Conservation (phyloP, 2,888 invertebrate genomes). For the Malthinus seriepunctatus region DNA sequence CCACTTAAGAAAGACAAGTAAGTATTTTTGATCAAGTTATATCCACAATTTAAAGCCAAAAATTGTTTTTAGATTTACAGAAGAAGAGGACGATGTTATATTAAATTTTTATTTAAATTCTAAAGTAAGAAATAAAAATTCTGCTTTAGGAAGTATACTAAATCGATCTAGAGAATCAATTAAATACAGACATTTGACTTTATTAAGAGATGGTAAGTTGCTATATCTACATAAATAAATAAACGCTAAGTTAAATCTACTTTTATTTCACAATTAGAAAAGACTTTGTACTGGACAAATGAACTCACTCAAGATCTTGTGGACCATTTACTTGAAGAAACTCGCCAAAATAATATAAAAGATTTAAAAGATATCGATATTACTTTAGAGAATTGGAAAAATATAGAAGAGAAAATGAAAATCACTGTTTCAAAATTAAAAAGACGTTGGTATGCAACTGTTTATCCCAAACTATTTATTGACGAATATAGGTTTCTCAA, state of each 20-base stretch:
- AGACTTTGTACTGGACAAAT: no score
- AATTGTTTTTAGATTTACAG: constrained; percentile 7
- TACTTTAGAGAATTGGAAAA: neutral
- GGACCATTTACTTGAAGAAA: constrained; percentile 1
- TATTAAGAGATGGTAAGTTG: neutral
- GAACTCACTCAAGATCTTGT: neutral
- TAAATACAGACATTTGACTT: constrained; percentile 1
- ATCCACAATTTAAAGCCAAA: neutral
- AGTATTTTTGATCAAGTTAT: neutral
- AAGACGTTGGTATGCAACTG: neutral
- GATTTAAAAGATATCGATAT: constrained; percentile 1
- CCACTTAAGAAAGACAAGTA: constrained; percentile 8
- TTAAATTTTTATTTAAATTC: neutral
- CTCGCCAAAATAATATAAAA: neutral
- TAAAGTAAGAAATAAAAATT: neutral
- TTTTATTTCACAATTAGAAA: neutral
- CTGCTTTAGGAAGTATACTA: neutral
- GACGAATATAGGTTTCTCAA: neutral
- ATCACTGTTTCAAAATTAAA: neutral
- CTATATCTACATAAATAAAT: neutral
- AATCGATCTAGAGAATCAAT: constrained; percentile 5
- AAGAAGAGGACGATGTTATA: constrained; percentile 8
- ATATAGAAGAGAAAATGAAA: neutral
- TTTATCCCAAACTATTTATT: constrained; percentile 7
- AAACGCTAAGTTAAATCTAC: neutral